Evolutionary conservation across 2,797 vertebrate genomes (phyloP).

Genomic region (Odontamblyopus lacepedii): DNA sequence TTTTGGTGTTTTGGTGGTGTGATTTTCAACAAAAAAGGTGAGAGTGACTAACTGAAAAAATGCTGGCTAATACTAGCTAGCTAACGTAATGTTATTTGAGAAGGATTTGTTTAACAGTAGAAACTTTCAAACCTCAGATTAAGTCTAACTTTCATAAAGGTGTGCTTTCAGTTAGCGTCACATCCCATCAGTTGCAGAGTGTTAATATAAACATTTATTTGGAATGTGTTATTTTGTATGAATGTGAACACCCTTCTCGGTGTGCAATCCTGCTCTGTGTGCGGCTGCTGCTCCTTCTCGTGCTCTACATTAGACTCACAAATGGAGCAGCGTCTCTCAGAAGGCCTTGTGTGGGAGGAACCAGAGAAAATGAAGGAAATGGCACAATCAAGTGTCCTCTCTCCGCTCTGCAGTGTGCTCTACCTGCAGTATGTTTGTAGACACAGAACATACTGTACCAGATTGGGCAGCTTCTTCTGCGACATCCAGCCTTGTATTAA

Average conservation of each 20-base stretch:
- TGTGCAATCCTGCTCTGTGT: constrained; percentile 56
- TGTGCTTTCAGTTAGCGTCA: no score
- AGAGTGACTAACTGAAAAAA: no score
- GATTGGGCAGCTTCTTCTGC: constrained; percentile 5
- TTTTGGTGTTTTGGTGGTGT: no score
- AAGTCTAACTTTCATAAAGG: no score
- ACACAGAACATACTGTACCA: neutral
- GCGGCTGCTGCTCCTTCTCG: constrained; percentile 59
- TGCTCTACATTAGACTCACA: constrained; percentile 69
- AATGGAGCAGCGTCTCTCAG: constrained; percentile 48
- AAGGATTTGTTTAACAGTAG: no score
- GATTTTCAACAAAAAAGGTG: no score
- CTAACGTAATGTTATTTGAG: no score
- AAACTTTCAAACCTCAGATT: no score
- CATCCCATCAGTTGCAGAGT: no score
- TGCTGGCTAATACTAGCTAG: no score
- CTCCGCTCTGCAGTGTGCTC: constrained; percentile 7
- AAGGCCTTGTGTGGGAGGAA: constrained; percentile 49
- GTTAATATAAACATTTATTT: neutral
- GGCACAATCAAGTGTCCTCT: constrained; percentile 19
- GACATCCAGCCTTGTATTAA: neutral
- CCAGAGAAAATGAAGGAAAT: constrained; percentile 42
- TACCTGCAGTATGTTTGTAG: constrained; percentile 21
- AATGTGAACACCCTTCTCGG: constrained; percentile 43
- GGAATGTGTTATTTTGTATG: neutral